Evolutionary conservation across 2,888 invertebrate species (phyloP), one percentile per base, ranked within the genome.

Genomic region (Trimorus sp.): DNA sequence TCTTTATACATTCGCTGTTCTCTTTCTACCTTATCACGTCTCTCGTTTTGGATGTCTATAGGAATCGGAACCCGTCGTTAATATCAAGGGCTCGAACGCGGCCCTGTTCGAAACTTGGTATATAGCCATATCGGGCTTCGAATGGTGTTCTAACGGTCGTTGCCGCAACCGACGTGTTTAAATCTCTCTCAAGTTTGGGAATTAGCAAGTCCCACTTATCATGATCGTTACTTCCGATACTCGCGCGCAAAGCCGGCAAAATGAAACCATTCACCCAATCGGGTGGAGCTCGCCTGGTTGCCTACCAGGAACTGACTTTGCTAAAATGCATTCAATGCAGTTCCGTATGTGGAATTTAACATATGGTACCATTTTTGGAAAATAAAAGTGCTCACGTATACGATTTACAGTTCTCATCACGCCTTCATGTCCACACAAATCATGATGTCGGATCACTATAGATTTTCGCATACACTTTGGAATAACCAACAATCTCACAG

Each of bases 371-470:
- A 85, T 60, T 4, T 84, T 65, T 0, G 80, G 73, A 26, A 87
- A 86, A 54, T 83, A 84, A 69, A 84, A 87, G n/a, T 66, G 54
- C 7, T 68, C 11, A 3, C 51, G 15, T 14, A 86, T 40, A 42
- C 63, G 53, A 9, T 42, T 51, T 6, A 83, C 9, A 8, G 81
- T 84, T 53, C 78, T 36, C 3, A 85, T 84, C 1, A 84, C 16
- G 9, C 84, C 84, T 11, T 69, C 59, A 68, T 87, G 86, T 6
- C 85, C 83, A 11, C 66, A 45, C 1, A 74, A 45, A 53, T 86
- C 84, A 56, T 86, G 86, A 45, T 60, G 58, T 8, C 69, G 63
- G 1, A 83, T 68, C 0, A 63, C 73, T 7, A 71, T 38, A 0
- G 16, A 16, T 53, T 53, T 53, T 15, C 53, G 53, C 53, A 53